Base-by-base conservation (phyloP, 2,888 invertebrate species). In the Petrolisthes manimaculis region DNA sequence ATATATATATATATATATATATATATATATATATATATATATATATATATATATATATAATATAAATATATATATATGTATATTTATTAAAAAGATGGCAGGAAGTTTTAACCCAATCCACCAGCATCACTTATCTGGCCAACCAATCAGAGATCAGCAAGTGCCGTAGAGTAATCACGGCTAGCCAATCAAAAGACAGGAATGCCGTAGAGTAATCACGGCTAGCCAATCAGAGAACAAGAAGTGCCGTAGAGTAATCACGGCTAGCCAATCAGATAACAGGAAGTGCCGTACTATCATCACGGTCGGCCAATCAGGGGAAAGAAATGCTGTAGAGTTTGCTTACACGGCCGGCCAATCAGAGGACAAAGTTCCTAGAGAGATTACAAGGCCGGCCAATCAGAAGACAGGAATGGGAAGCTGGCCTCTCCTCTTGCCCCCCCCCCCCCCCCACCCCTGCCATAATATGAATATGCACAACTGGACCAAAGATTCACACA, bases 361-460 rank as follows among this genome's bases (percentile, higher is more conserved):
- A 71, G 6, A 71, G 21, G 71, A 71, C 71, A 71, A 71, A n/a
- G 71, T 71, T 14, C 71, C 71, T 6, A 12, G 37, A 67, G 37
- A 37, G 37, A 37, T 37, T 37, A 81, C 5, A 67, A 81, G 81
- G 81, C 81, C 81, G 37, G 81, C 81, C 67, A 81, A 81, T 84
- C 78, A 84, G 84, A 84, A 84, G 84, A 84, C 84, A 84, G 84
- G 84, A 84, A 84, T 84, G 84, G 84, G 84, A 84, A 51, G 84
- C 84, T 84, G 84, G 78, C 84, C 79, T 79, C 69, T 81, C 77
- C 71, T 71, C 83, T 83, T 53, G 9, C 12, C n/a, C 21, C 24
- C 21, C 8, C 77, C 53, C 67, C 14, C 67, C 1, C 78, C 54
- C 37, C 37, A 0, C 83, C 74, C 74, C 74, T 14, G 84, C 69